Percentiles rank a stretch among this genome's conserved stretches.
phyloP scores from a whole-genome alignment of 2,113 vertebrate species.

The Uria aalge region DNA sequence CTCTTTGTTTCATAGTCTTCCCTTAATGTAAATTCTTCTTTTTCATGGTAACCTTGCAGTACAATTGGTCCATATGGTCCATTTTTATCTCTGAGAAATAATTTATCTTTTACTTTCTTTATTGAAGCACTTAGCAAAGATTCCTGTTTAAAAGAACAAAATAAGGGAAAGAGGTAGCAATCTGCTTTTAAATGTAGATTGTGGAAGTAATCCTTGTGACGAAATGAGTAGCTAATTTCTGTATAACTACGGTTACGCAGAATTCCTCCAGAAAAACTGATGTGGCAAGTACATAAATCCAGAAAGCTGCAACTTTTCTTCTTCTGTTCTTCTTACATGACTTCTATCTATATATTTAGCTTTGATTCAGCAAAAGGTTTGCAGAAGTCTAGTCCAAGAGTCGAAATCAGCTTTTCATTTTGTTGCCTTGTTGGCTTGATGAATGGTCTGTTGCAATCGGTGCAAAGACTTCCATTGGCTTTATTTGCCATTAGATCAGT shows the following conservation, averaged over 20 bases:
- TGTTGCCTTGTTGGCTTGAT: not conserved
- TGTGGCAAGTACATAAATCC: not conserved
- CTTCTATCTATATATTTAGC: not conserved
- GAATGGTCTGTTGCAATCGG: not conserved
- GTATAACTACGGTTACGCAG: not conserved
- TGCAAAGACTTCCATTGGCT: not conserved
- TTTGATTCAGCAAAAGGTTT: not conserved
- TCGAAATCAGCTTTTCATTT: not conserved
- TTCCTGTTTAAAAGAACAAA: not conserved
- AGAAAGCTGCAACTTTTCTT: not conserved
- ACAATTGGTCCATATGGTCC: constrained; percentile 5
- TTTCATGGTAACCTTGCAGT: not conserved
- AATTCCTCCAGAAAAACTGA: not conserved
- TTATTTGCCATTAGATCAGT: not conserved
- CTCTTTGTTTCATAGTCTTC: constrained; percentile 32
- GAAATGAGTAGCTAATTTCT: not conserved
- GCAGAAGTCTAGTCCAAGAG: not conserved
- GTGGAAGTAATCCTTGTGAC: not conserved
- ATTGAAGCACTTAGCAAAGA: not conserved
- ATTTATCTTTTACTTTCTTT: not conserved
- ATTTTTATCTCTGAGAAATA: constrained; percentile 5
- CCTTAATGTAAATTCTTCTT: constrained; percentile 21
- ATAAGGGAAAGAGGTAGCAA: not conserved
- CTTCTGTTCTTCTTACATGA: not conserved
- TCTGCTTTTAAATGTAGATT: not conserved